These are phyloP conservation scores for Pangasius djambal DNA, from an alignment of 2,797 vertebrate species.

Conservation along the genomic window DNA sequence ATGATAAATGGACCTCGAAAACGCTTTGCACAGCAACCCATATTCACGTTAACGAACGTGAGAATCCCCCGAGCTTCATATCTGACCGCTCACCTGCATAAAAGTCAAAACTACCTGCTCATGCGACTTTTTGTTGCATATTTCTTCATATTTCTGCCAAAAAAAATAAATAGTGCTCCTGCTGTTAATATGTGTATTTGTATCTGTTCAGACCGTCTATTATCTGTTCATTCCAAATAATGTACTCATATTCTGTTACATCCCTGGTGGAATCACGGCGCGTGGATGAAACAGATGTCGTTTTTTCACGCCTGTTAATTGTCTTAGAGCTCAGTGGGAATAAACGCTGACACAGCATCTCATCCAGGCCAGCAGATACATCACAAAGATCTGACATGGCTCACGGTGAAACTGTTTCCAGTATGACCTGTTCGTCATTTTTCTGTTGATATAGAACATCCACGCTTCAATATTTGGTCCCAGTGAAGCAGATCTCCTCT, in stretches of 20 bases:
- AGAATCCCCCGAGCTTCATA: background rate
- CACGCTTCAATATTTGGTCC: background rate
- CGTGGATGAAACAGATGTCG: background rate
- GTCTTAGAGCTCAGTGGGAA: conserved; percentile 5
- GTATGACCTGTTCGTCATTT: too few species aligned
- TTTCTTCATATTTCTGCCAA: background rate
- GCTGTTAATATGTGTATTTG: background rate
- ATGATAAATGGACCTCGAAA: background rate
- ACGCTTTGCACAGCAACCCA: background rate
- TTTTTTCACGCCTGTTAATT: conserved; percentile 8
- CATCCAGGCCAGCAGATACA: background rate
- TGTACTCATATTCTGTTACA: background rate
- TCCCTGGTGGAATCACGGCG: background rate
- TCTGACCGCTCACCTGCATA: background rate
- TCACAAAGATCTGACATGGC: background rate
- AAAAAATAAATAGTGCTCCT: background rate
- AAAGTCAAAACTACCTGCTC: background rate
- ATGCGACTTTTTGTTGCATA: background rate
- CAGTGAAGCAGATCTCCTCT: background rate
- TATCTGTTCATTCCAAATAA: background rate
- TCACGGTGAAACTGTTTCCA: background rate
- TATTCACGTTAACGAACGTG: background rate
- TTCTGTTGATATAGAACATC: background rate
- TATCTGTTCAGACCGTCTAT: background rate
- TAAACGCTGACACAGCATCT: conserved; percentile 5